Conservation (phyloP, 1,140 invertebrate genomes). For the Drosophila guanche region DNA sequence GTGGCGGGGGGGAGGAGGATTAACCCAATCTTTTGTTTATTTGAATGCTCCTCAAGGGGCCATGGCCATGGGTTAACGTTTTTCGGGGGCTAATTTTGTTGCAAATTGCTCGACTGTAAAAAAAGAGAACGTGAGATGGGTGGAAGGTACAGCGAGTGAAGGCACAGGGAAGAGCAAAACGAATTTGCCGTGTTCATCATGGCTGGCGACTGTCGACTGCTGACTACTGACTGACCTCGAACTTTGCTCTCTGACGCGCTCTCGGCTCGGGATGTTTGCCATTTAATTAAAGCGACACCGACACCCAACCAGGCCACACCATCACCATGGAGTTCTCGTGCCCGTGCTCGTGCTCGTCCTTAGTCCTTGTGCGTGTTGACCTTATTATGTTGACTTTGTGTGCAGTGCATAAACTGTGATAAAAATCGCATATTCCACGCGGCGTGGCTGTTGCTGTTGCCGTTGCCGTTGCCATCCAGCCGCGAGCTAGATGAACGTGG, state of each 20-base stretch:
- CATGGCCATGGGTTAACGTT: conserved; percentile 49
- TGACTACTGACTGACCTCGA: conserved; percentile 57
- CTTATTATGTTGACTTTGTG: conserved; percentile 81
- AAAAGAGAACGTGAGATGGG: conserved; percentile 25
- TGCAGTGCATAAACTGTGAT: conserved; percentile 80
- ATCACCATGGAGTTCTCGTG: background rate
- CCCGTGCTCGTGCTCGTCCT: conserved; percentile 17
- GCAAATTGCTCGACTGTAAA: conserved; percentile 75
- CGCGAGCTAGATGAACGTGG: conserved; percentile 1
- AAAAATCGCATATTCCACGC: conserved; percentile 76
- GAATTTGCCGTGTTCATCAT: conserved; percentile 47
- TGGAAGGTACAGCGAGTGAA: background rate
- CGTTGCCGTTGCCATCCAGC: too few relatives aligned
- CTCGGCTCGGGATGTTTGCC: conserved; percentile 48
- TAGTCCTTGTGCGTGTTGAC: conserved; percentile 66
- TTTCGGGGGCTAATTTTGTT: conserved; percentile 73
- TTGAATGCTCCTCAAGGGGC: conserved; percentile 57
- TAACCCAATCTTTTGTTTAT: conserved; percentile 73
- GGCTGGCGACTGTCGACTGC: conserved; percentile 3
- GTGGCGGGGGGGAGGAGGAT: too few relatives aligned
- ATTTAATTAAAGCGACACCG: conserved; percentile 71
- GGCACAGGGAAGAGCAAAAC: conserved; percentile 10
- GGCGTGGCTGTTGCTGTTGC: background rate
- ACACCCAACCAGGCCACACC: conserved; percentile 20
- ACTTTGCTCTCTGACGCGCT: conserved; percentile 60